A percentile compares a stretch with the other conserved stretches of the same genome.
These are phyloP conservation scores for Phylloscopus collybita DNA, from an alignment of 2,797 vertebrate genomes.

Conservation along the genomic window DNA sequence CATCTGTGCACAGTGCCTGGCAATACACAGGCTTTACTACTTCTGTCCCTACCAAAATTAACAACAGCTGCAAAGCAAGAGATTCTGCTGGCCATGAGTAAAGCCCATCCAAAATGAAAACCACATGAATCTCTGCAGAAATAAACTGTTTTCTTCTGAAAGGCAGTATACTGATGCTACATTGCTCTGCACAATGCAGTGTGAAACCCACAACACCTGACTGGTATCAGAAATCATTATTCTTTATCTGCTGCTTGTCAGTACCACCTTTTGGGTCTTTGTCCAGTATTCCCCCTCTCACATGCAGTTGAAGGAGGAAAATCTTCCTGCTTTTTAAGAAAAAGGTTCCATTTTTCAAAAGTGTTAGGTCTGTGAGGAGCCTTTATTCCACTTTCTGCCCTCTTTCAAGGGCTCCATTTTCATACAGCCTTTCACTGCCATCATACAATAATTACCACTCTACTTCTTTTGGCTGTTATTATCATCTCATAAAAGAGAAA, in stretches of 20 bases:
- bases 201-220: neutral
- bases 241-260: neutral
- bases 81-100: neutral
- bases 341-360: neutral
- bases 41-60: neutral
- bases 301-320: neutral
- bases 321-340: neutral
- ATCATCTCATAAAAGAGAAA: neutral
- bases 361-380: neutral
- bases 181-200: accelerated
- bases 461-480: neutral
- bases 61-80: neutral
- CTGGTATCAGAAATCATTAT: neutral
- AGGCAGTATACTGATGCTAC: accelerated
- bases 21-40: neutral
- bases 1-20: neutral
- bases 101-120: neutral
- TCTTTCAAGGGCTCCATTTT: neutral
- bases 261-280: neutral
- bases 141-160: neutral
- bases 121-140: neutral
- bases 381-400: neutral
- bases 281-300: neutral
- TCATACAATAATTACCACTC: neutral
- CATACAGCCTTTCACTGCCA: neutral